Evolutionary conservation across 2,888 invertebrate genomes (phyloP).

Genomic region (Cetonia aurata): DNA sequence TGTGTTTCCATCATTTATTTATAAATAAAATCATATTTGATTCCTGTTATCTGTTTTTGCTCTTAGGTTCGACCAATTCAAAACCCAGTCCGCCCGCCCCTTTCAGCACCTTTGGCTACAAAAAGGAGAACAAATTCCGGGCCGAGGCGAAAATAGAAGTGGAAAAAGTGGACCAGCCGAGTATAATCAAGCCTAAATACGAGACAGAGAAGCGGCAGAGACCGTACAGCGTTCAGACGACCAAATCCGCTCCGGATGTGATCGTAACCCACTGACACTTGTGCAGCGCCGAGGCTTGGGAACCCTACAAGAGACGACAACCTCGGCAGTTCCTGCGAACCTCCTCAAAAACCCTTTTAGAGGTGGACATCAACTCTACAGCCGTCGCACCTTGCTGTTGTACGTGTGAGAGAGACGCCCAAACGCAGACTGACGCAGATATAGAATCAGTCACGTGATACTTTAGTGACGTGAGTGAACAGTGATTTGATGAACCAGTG

Average conservation of each 20-base stretch:
- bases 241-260: constrained; percentile 91
- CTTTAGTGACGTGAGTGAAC: constrained; percentile 1
- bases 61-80: constrained; percentile 57
- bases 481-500: constrained; percentile 12
- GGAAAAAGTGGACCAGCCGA: constrained; percentile 59
- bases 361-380: background rate
- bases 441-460: constrained; percentile 60
- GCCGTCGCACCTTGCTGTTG: background rate
- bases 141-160: constrained; percentile 75
- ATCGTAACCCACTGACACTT: constrained; percentile 86
- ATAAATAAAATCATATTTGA: no score
- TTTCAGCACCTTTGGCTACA: constrained; percentile 72
- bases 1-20: no score
- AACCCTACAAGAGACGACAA: constrained; percentile 71
- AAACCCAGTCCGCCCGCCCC: constrained; percentile 62
- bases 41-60: no score
- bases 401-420: constrained; percentile 45
- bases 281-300: constrained; percentile 75
- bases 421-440: constrained; percentile 59
- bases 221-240: constrained; percentile 86
- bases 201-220: constrained; percentile 64
- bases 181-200: constrained; percentile 45
- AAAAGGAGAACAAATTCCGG: constrained; percentile 67
- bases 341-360: constrained; percentile 53
- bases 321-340: constrained; percentile 67